These are phyloP conservation scores for Knipowitschia caucasica DNA, from an alignment of 2,797 vertebrate genomes.

Conservation along the genomic window DNA sequence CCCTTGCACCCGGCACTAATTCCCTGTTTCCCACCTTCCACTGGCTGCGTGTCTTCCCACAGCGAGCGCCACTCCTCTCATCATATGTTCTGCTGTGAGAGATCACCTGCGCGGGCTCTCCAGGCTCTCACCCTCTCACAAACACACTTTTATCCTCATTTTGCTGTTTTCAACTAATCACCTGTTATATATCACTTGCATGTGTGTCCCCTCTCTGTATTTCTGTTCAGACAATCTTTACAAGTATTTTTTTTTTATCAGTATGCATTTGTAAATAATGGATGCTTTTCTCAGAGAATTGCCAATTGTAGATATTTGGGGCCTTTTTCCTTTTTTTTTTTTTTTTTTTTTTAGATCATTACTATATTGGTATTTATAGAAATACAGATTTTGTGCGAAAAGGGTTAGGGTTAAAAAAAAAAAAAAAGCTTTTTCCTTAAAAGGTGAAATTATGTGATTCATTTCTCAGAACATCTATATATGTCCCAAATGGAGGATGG, in stretches of 20 bases:
- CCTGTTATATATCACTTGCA: slow-evolving; percentile 29
- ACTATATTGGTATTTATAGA: too few species aligned
- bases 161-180: slow-evolving; percentile 10
- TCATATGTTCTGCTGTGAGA: slow-evolving; percentile 44
- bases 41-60: slow-evolving; percentile 48
- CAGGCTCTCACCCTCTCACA: slow-evolving; percentile 42
- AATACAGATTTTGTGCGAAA: too few species aligned
- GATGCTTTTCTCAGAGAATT: too few species aligned
- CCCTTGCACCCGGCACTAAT: slow-evolving; percentile 69
- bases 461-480: slow-evolving; percentile 18
- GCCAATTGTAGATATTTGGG: too few species aligned
- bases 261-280: not conserved
- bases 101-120: slow-evolving; percentile 58
- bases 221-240: slow-evolving; percentile 1
- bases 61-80: slow-evolving; percentile 62
- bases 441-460: not conserved
- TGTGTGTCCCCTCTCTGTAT: slow-evolving; percentile 26
- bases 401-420: too few species aligned
- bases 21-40: slow-evolving; percentile 75
- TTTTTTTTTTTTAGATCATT: too few species aligned
- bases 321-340: too few species aligned
- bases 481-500: slow-evolving; percentile 41
- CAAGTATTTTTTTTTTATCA: too few species aligned
- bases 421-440: not conserved
- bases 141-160: slow-evolving; percentile 20